These are phyloP conservation scores for Baryphthengus martii DNA, from an alignment of 2,113 vertebrate genomes.

Conservation along the genomic window DNA sequence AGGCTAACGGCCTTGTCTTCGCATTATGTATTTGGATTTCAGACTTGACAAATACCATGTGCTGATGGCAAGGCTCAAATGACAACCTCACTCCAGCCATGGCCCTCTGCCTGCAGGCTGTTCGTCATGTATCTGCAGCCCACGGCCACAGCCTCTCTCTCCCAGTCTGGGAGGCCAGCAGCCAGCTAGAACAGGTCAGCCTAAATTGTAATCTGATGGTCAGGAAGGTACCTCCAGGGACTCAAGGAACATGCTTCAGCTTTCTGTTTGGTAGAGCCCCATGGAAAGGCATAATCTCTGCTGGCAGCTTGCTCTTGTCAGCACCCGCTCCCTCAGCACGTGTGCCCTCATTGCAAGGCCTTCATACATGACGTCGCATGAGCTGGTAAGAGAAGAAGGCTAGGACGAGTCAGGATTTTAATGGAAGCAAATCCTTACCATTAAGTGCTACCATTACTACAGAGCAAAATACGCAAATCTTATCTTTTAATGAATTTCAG, in stretches of 20 bases:
- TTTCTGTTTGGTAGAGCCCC: neutral
- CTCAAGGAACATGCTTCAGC: neutral
- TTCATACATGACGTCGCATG: neutral
- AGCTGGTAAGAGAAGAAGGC: neutral
- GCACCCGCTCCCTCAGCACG: neutral
- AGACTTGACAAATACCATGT: neutral
- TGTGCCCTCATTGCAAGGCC: neutral
- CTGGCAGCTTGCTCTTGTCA: neutral
- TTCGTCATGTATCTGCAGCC: neutral
- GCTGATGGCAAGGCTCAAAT: neutral
- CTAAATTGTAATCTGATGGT: neutral
- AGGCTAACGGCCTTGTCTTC: neutral
- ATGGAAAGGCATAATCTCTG: neutral
- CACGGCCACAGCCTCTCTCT: neutral
- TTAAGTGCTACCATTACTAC: neutral
- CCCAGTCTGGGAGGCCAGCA: neutral
- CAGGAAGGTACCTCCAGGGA: neutral
- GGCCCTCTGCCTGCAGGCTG: neutral
- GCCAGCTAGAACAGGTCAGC: neutral
- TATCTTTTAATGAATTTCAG: neutral
- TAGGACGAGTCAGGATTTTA: neutral
- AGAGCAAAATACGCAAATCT: neutral
- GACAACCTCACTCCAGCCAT: fast-evolving
- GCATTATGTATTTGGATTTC: neutral
- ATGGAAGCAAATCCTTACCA: neutral